Evolutionary conservation across 2,797 vertebrate species (phyloP).

Genomic region (Calcarius lapponicus): DNA sequence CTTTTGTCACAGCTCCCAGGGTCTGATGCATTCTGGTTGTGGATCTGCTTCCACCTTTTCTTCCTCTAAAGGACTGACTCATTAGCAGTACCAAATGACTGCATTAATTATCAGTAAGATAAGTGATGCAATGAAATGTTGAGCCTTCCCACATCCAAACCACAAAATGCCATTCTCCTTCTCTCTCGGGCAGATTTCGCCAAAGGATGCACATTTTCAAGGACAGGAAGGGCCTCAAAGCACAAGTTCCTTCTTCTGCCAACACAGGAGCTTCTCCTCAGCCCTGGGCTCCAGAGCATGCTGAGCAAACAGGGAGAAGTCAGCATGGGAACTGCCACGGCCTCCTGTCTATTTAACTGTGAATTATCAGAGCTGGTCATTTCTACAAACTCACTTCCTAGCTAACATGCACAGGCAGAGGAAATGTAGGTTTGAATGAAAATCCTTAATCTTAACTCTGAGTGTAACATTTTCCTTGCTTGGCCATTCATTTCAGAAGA

Average conservation of each 20-base stretch:
- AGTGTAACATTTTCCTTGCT: background rate
- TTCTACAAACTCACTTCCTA: background rate
- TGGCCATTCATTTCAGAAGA: background rate
- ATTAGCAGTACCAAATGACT: background rate
- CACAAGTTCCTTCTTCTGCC: background rate
- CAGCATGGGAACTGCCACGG: accelerated
- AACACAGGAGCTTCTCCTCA: accelerated
- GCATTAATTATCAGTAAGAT: background rate
- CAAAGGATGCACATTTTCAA: background rate
- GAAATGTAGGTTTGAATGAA: background rate
- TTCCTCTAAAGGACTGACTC: background rate
- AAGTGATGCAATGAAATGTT: background rate
- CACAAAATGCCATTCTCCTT: background rate
- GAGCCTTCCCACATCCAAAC: background rate
- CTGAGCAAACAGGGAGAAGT: background rate
- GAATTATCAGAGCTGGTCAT: background rate
- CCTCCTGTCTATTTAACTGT: background rate
- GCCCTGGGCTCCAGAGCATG: background rate
- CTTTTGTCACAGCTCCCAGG: background rate
- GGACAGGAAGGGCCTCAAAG: background rate
- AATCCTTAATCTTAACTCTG: background rate
- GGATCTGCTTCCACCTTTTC: background rate
- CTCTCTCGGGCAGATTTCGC: background rate
- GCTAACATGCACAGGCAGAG: background rate
- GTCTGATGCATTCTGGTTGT: background rate